These are phyloP conservation scores for Syrista parreyssii DNA, from an alignment of 2,888 invertebrate genomes.

Conservation along the genomic window DNA sequence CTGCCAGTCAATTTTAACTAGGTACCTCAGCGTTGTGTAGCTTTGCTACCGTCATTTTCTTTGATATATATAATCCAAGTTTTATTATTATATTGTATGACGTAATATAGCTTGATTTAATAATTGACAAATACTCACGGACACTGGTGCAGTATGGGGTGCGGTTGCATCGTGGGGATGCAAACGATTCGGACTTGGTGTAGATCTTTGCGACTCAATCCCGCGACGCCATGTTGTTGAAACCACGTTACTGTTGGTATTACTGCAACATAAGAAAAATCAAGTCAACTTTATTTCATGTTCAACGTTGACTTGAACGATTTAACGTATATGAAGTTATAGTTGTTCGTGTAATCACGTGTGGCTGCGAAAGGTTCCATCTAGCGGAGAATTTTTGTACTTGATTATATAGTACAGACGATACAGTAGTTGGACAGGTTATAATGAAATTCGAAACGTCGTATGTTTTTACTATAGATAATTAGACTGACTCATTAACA, in stretches of 20 bases:
- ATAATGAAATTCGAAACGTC: too few species aligned
- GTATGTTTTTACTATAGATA: too few species aligned
- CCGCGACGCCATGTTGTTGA: slow-evolving; percentile 44
- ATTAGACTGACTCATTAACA: too few species aligned
- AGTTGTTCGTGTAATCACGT: too few species aligned
- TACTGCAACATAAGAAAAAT: slow-evolving; percentile 23
- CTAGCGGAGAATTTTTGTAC: too few species aligned
- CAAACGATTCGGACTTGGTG: slow-evolving; percentile 53
- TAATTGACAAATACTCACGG: slow-evolving; percentile 49
- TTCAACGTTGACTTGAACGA: neutral
- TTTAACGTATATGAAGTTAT: neutral
- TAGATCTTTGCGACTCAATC: slow-evolving; percentile 57
- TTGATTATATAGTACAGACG: too few species aligned
- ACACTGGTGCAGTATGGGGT: slow-evolving; percentile 59
- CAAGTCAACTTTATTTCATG: neutral
- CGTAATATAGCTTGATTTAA: neutral
- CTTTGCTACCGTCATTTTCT: too few species aligned
- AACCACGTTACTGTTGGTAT: slow-evolving; percentile 35
- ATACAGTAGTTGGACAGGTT: too few species aligned
- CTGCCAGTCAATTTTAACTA: neutral
- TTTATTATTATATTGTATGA: neutral
- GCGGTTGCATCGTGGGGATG: slow-evolving; percentile 48
- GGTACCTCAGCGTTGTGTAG: neutral
- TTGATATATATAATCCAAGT: too few species aligned
- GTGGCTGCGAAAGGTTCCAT: too few species aligned